Conservation (phyloP, 2,113 vertebrate genomes). For the Boleophthalmus pectinirostris region DNA sequence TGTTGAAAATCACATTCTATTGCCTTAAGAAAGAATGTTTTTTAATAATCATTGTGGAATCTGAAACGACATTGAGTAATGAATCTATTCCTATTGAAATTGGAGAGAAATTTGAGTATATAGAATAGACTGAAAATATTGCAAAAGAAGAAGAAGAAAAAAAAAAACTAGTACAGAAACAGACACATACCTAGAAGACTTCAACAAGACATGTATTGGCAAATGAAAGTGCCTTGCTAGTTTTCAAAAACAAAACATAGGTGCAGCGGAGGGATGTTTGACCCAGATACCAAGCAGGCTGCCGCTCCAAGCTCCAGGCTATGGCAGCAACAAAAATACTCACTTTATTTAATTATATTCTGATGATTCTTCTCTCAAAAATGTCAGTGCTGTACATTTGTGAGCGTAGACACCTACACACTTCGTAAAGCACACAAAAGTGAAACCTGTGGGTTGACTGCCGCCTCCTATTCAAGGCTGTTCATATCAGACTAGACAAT, state of each 20-base stretch:
- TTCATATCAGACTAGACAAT: slow-evolving; percentile 30
- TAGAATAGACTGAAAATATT: too few relatives aligned
- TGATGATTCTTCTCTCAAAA: slow-evolving; percentile 32
- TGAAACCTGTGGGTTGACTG: slow-evolving; percentile 14
- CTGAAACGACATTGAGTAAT: too few relatives aligned
- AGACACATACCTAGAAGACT: slow-evolving; percentile 10
- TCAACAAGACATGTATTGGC: not conserved
- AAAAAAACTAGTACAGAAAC: not conserved
- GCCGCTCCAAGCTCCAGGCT: slow-evolving; percentile 28
- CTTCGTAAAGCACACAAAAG: slow-evolving; percentile 16
- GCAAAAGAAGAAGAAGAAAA: too few relatives aligned
- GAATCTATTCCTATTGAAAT: too few relatives aligned
- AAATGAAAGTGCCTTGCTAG: slow-evolving; percentile 35
- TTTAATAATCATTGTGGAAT: too few relatives aligned
- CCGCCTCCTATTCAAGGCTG: slow-evolving; percentile 27
- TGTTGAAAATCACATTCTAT: too few relatives aligned
- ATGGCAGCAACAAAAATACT: slow-evolving; percentile 17
- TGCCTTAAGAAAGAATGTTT: too few relatives aligned
- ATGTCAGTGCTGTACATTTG: slow-evolving; percentile 20
- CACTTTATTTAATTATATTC: slow-evolving; percentile 16
- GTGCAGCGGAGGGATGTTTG: slow-evolving; percentile 33
- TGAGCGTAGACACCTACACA: slow-evolving; percentile 6
- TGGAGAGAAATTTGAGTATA: too few relatives aligned
- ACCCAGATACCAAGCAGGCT: slow-evolving; percentile 44
- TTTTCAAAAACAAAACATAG: slow-evolving; percentile 30